Conservation (phyloP, 1,140 invertebrate genomes). For the Planococcus citri region DNA sequence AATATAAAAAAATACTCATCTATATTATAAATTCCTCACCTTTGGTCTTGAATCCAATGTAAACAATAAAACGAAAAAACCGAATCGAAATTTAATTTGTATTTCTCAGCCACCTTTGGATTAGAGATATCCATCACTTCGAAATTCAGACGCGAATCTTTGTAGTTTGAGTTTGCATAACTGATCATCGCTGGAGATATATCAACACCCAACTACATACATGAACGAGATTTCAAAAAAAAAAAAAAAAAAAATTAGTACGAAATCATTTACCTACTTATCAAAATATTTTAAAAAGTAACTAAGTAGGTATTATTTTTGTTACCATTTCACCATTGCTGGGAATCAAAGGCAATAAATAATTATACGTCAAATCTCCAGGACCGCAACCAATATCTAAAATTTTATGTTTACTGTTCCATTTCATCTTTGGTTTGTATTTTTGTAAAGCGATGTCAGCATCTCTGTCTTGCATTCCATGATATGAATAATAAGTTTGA, state of each 20-base stretch:
- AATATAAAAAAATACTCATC: too few species aligned
- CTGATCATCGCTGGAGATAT: background rate
- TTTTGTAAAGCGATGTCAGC: background rate
- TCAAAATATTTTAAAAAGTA: background rate
- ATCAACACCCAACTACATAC: background rate
- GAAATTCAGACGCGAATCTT: background rate
- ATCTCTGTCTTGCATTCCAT: conserved; percentile 23
- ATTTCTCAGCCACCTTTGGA: background rate
- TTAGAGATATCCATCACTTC: background rate
- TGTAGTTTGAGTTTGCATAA: background rate
- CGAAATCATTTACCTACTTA: too few species aligned
- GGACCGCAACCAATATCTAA: conserved; percentile 24
- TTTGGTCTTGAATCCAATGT: conserved; percentile 2
- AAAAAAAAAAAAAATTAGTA: too few species aligned
- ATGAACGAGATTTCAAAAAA: too few species aligned
- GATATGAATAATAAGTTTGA: background rate
- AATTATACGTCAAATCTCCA: conserved; percentile 22
- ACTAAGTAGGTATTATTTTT: background rate
- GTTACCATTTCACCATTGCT: conserved; percentile 17
- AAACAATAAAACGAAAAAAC: conserved; percentile 6
- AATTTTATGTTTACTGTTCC: conserved; percentile 21
- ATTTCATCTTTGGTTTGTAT: conserved; percentile 21
- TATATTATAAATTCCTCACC: background rate
- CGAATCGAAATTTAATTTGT: background rate
- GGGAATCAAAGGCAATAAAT: conserved; percentile 21